Conservation (phyloP, 2,113 vertebrate genomes). For the Cottus gobio region DNA sequence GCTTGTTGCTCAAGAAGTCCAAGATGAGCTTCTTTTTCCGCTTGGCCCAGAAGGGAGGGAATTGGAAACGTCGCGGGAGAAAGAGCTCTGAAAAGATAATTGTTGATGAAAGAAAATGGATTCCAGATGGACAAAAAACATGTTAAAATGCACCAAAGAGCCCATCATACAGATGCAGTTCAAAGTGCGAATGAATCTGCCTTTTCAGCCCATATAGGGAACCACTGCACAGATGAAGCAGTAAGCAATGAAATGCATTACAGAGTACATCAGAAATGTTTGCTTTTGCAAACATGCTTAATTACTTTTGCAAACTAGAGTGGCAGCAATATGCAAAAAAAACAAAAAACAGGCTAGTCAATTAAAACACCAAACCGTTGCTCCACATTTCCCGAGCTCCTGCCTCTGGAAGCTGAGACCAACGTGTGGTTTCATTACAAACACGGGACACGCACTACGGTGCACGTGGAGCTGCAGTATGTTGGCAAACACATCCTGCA, state of each 20-base stretch:
- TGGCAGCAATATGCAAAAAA: background rate
- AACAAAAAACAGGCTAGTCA: background rate
- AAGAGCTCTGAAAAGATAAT: background rate
- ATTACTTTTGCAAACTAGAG: slow-evolving; percentile 18
- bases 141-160: background rate
- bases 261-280: slow-evolving; percentile 12
- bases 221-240: background rate
- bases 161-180: background rate
- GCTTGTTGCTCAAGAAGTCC: slow-evolving; percentile 22
- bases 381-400: background rate
- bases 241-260: background rate
- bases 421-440: background rate
- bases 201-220: background rate
- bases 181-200: background rate
- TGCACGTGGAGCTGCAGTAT: background rate
- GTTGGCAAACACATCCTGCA: background rate
- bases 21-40: slow-evolving; percentile 25
- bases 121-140: background rate
- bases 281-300: slow-evolving; percentile 8
- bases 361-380: slow-evolving; percentile 7
- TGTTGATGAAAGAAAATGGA: background rate
- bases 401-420: background rate
- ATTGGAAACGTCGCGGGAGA: background rate
- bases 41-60: background rate
- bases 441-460: background rate